Evolutionary conservation across 2,888 invertebrate species (phyloP), one percentile per base, ranked within the genome.

Genomic region (Augochlorella aurata): DNA sequence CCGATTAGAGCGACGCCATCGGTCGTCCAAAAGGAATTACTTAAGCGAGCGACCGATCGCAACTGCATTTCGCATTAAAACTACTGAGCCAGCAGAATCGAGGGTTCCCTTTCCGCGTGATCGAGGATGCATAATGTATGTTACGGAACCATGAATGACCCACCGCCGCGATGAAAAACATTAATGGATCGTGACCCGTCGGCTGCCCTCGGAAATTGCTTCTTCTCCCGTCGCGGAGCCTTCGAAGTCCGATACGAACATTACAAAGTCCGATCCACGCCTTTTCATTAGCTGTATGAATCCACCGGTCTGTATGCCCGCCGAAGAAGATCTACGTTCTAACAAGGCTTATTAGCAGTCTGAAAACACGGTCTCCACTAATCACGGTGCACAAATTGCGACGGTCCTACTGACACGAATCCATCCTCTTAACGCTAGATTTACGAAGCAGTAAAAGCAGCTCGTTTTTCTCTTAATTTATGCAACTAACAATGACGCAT

Each of bases 171-270:
- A 14, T 65, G 68, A 77, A 80, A 80, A 80, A 80, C 78, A 73
- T 80, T 78, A 80, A 80, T 80, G 80, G 78, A 78, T 78, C 78
- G 52, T 73, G 80, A 73, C 72, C 50, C 24, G 72, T 38, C 38
- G 21, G 18, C 14, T 67, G 47, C 66, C 29, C 16, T 24, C 50
- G 49, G 61, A 52, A 74, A 29, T 38, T 18, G 47, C 49, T 45
- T 50, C 44, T 45, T 50, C 14, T 50, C 73, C 49, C 50, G 61
- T 50, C 72, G 73, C 44, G 50, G 18, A 63, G 63, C n/a, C 21
- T 63, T 63, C 63, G 63, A 18, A 38, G 9, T 38, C 63, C 29
- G 29, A 63, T 16, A 63, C 0, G 61, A 61, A 14, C 14, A 29
- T 29, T 16, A 24, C 61, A 1, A 61, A 29, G 61, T 61, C 29